Percentiles rank a stretch among this genome's conserved stretches.
Conservation (phyloP, 2,888 invertebrate genomes). For the Synergus umbraculus region DNA sequence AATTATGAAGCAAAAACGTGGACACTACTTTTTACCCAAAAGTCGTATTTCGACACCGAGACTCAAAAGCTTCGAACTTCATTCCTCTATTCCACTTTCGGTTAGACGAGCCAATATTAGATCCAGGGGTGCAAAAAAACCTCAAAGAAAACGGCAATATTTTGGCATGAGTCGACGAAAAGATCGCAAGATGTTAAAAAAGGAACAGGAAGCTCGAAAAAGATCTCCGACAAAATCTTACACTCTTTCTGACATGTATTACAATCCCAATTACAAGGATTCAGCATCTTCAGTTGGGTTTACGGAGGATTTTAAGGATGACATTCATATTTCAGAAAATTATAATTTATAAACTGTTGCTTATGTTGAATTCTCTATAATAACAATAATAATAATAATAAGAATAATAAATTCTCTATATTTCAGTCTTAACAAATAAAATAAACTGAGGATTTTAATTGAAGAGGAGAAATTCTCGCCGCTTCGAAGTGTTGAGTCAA, state of each 20-base stretch:
- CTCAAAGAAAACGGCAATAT: background rate
- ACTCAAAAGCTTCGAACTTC: conserved; percentile 42
- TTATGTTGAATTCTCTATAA: background rate
- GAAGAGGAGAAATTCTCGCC: no score
- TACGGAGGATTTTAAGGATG: background rate
- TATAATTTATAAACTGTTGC: background rate
- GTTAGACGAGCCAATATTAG: conserved; percentile 8
- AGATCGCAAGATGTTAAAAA: background rate
- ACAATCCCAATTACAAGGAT: conserved; percentile 56
- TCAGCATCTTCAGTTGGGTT: conserved; percentile 45
- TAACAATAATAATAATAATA: no score
- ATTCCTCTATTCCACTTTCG: conserved; percentile 39
- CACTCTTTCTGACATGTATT: conserved; percentile 57
- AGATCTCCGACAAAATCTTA: conserved; percentile 47
- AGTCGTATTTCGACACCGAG: background rate
- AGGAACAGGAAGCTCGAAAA: conserved; percentile 30
- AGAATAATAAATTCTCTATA: no score
- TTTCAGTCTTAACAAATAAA: background rate
- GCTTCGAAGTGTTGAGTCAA: background rate
- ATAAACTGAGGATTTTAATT: background rate
- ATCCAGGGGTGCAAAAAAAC: background rate
- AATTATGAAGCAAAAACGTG: conserved; percentile 58
- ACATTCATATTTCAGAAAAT: background rate
- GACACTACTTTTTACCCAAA: conserved; percentile 56
- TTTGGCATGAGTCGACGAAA: background rate